Conservation (phyloP, 2,888 invertebrate genomes). For the Antheraea yamamai region DNA sequence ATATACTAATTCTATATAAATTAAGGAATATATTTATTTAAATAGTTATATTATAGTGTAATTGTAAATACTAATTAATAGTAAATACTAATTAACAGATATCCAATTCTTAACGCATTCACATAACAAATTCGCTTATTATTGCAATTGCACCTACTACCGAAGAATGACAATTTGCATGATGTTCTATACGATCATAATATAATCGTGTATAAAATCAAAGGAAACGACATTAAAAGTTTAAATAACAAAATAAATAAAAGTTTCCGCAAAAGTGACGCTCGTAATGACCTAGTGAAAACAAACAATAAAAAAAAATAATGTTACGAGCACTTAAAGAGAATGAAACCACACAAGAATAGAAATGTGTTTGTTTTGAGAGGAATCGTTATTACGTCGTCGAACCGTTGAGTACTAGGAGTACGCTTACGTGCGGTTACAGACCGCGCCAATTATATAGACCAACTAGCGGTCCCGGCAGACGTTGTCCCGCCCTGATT, state of each 20-base stretch:
- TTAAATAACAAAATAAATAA: conserved; percentile 18
- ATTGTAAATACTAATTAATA: not conserved
- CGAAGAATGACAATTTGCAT: not conserved
- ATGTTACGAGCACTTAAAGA: conserved; percentile 56
- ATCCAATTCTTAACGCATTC: not conserved
- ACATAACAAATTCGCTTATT: too few relatives aligned
- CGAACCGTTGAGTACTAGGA: conserved; percentile 15
- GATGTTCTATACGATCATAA: not conserved
- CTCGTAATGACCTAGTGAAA: conserved; percentile 41
- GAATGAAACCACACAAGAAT: conserved; percentile 52
- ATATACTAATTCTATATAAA: too few relatives aligned
- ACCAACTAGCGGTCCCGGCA: too few relatives aligned
- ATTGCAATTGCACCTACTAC: not conserved
- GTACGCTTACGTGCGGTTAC: conserved; percentile 29
- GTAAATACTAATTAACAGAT: too few relatives aligned
- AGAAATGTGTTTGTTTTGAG: conserved; percentile 65
- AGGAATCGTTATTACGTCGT: conserved; percentile 44
- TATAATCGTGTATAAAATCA: too few relatives aligned
- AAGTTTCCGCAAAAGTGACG: conserved; percentile 43
- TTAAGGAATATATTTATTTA: too few relatives aligned
- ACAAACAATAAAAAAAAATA: conserved; percentile 52
- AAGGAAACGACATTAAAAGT: conserved; percentile 18
- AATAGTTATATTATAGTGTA: not conserved
- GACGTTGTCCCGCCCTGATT: too few relatives aligned
- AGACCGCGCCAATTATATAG: conserved; percentile 15